Evolutionary conservation across 2,888 invertebrate species (phyloP).

Genomic region (Xanthia icteritia): DNA sequence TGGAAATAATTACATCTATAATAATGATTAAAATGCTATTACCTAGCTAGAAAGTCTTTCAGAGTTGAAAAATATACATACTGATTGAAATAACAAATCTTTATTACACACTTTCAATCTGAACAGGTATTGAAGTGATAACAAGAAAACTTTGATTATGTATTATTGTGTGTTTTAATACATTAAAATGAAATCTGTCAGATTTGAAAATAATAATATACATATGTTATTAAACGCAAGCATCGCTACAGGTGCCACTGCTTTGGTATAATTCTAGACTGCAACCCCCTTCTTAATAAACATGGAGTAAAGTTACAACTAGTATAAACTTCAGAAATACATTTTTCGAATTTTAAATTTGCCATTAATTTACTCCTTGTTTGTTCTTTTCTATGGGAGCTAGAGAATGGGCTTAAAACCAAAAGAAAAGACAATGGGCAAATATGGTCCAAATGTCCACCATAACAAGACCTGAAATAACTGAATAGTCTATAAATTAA

Average conservation of each 20-base stretch:
- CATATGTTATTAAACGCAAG: no score
- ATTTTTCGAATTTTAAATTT: not conserved
- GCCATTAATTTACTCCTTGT: not conserved
- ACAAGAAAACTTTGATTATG: slow-evolving; percentile 1
- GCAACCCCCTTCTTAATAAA: not conserved
- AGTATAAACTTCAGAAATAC: not conserved
- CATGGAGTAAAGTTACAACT: not conserved
- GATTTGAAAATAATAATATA: not conserved
- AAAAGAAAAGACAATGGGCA: not conserved
- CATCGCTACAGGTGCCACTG: no score
- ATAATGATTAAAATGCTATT: slow-evolving; percentile 2
- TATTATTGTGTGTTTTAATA: not conserved
- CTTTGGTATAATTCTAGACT: not conserved
- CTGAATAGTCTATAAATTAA: not conserved
- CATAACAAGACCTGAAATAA: not conserved
- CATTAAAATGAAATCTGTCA: not conserved
- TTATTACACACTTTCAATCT: slow-evolving; percentile 1
- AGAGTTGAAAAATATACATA: not conserved
- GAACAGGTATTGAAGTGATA: not conserved
- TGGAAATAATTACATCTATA: not conserved
- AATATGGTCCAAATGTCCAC: not conserved
- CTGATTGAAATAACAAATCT: not conserved
- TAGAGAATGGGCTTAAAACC: not conserved
- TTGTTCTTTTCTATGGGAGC: not conserved
- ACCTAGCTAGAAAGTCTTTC: not conserved